A percentile compares a stretch with the other conserved stretches of the same genome.
Evolutionary conservation across 2,113 vertebrate species (phyloP).

Genomic region (Emydura subglobosa): DNA sequence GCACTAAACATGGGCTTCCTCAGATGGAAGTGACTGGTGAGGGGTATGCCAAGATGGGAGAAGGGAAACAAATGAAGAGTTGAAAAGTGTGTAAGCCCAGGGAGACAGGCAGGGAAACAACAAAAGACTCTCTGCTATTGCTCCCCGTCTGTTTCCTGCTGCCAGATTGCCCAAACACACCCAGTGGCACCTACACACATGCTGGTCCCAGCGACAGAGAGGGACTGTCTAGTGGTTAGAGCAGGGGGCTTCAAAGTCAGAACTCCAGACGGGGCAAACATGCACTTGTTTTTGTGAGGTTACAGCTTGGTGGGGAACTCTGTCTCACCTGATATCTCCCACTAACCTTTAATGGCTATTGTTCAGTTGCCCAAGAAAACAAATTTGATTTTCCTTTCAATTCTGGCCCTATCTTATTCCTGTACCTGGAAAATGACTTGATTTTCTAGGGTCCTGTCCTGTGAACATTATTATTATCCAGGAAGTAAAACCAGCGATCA

Average conservation of each 20-base stretch:
- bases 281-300: background rate
- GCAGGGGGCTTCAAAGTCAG: background rate
- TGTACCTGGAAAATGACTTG: background rate
- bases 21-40: background rate
- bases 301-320: background rate
- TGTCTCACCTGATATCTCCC: background rate
- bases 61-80: background rate
- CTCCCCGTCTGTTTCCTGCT: background rate
- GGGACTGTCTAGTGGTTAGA: background rate
- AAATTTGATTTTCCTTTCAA: background rate
- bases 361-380: background rate
- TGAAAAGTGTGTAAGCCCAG: rapidly evolving
- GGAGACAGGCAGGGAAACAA: background rate
- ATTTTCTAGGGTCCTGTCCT: background rate
- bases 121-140: background rate
- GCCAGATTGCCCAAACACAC: background rate
- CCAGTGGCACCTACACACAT: rapidly evolving
- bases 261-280: background rate
- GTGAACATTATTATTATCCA: background rate
- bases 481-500: background rate
- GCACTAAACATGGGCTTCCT: background rate
- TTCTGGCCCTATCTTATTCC: background rate
- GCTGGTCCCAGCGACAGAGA: background rate
- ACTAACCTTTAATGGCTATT: background rate
- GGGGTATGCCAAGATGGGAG: background rate